phyloP scores from a whole-genome alignment of 2,888 invertebrate species.

The Eustalomyia histrio region DNA sequence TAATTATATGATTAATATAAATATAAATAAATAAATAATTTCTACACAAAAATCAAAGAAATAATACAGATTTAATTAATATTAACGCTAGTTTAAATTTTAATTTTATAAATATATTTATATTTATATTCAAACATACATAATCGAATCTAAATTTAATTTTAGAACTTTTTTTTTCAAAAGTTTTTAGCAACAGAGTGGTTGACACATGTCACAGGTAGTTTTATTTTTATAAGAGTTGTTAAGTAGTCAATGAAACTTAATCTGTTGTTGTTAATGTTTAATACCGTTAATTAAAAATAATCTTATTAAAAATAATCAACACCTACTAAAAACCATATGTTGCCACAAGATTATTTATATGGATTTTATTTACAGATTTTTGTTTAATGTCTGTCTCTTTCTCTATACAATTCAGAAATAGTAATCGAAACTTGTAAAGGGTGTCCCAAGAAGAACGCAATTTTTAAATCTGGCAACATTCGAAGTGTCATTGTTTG shows the following conservation, averaged over 20 bases:
- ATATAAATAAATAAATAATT: no score
- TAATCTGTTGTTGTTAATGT: constrained; percentile 46
- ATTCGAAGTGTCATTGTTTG: no score
- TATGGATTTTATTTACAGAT: constrained; percentile 37
- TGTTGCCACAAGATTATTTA: constrained; percentile 43
- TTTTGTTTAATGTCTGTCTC: constrained; percentile 16
- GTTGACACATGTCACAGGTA: constrained; percentile 2
- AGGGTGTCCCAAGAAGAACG: no score
- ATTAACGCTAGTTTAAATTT: not conserved
- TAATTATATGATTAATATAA: no score
- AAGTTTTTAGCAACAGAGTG: not conserved
- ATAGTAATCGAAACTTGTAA: no score
- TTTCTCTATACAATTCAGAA: not conserved
- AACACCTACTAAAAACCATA: constrained; percentile 51
- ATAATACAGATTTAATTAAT: not conserved
- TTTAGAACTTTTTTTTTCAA: not conserved
- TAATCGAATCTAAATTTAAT: not conserved
- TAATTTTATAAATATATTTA: no score
- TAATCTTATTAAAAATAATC: constrained; percentile 36
- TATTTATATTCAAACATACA: not conserved
- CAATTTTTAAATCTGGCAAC: no score
- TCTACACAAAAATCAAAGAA: not conserved
- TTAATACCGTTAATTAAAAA: constrained; percentile 62
- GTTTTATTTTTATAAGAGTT: not conserved
- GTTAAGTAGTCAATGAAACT: constrained; percentile 26